Evolutionary conservation across 2,888 invertebrate genomes (phyloP), one percentile per base, ranked within the genome.

Genomic region (Baronia brevicornis): DNA sequence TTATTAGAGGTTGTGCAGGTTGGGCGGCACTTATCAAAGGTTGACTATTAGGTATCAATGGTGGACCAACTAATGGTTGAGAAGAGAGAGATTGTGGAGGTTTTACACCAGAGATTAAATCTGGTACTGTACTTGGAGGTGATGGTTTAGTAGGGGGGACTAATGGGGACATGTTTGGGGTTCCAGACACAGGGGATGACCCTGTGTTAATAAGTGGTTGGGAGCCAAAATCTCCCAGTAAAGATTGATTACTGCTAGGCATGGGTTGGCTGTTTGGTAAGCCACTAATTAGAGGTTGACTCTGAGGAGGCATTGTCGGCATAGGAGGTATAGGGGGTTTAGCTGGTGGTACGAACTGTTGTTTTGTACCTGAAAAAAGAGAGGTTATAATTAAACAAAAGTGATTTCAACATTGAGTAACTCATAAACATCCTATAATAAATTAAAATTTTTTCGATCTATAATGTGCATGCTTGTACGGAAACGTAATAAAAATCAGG

Each of bases 301-400:
- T n/a, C 12, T 29, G 68, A 4, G 56, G 15, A 21, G 60, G 54
- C 11, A 60, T 49, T 0, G 54, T 28, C 0, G 70, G 77, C 71
- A 75, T 71, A 0, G 77, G 74, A 0, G 78, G 79, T 3, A 79
- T 70, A 0, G 79, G 72, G 0, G 74, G 79, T 42, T 77, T 70
- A 9, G 66, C 44, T 5, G 75, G 67, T n/a, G 72, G 75, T 4
- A 71, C 66, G 41, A 77, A 72, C 41, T 71, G 70, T 57, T 57
- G 60, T 40, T 62, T 60, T 5, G 54, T 43, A 2, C 54, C 61
- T 60, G 53, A 11, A 41, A 39, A 35, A 28, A 6, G 12, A 6
- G 11, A 14, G n/a, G 4, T 27, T 9, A 4, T 12, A 8, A 19
- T 12, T 2, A 12, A 20, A 24, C 5, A 22, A 12, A 6, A 32